Base-by-base conservation (phyloP, 2,113 vertebrate genomes). In the Silurus asotus region DNA sequence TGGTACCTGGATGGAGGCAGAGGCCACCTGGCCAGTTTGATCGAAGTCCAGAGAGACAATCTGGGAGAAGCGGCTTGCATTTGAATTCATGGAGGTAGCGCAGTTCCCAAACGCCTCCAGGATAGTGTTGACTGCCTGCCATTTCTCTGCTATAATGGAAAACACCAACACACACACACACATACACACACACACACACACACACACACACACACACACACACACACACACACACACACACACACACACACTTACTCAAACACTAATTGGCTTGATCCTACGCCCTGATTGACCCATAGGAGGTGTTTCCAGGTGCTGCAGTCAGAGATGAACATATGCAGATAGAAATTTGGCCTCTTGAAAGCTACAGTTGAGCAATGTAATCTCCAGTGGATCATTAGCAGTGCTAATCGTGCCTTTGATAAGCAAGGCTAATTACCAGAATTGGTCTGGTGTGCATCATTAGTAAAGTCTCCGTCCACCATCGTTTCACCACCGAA, bases 31-130 rank as follows among this genome's bases (percentile, higher is more conserved):
- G 61, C 98, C 98, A 1, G 98, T 94, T 93, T 99, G 98, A 93
- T 99, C 97, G 4, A 99, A 99, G 91, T 99, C 98, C 86, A 99
- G 94, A 8, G 98, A 99, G 91, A 99, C 94, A 6, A 99, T 96
- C 91, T 99, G 97, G 0, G 98, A 98, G 93, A 99, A 98, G 89
- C 97, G 97, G 0, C 97, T 98, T 89, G 96, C 97, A 0, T 96
- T 99, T 91, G 94, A 25, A 1, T 98, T 99, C 95, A 98, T 96
- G 88, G 95, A 78, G 0, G 97, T 98, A 88, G 95, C 91, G 90
- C 96, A 96, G 93, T 98, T 98, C 62, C 98, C 98, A 88, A 99
- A 99, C 84, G 98, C 97, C 91, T 99, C 98, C 93, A 99, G 93
- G 92, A 99, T 91, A 84, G 97, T 98, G 93, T 96, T 96, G 48